Evolutionary conservation across 2,113 vertebrate genomes (phyloP).

Genomic region (Abramis brama): DNA sequence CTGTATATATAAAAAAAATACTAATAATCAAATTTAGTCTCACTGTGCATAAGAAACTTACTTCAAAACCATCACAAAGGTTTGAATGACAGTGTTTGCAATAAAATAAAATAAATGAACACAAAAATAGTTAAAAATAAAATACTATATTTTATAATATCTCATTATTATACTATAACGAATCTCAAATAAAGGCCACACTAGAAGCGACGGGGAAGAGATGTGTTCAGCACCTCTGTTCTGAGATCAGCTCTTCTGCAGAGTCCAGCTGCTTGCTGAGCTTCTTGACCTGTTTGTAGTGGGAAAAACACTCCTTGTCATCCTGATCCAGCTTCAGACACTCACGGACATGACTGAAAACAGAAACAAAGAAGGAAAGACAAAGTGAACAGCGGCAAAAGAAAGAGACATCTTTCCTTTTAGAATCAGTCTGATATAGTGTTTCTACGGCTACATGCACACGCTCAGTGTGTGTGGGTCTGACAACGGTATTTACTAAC

Average conservation of each 20-base stretch:
- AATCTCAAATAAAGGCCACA: not conserved
- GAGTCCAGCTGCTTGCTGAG: slow-evolving; percentile 82
- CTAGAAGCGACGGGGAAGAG: not conserved
- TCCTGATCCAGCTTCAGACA: slow-evolving; percentile 86
- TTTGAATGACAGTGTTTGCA: not conserved
- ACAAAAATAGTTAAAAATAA: not conserved
- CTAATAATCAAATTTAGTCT: no score
- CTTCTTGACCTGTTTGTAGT: slow-evolving; percentile 86
- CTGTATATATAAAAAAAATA: no score
- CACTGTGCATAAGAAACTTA: not conserved
- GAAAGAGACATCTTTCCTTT: not conserved
- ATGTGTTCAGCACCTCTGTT: slow-evolving; percentile 68
- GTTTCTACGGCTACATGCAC: not conserved
- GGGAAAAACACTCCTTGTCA: slow-evolving; percentile 81
- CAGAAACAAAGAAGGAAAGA: not conserved
- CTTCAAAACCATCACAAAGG: not conserved
- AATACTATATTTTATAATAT: not conserved
- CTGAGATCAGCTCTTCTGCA: slow-evolving; percentile 77
- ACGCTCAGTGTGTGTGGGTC: not conserved
- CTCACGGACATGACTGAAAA: slow-evolving; percentile 78
- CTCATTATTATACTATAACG: not conserved
- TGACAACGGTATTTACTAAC: not conserved
- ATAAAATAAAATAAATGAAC: not conserved
- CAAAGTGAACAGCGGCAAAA: not conserved
- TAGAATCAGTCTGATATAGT: not conserved